phyloP scores from a whole-genome alignment of 1,140 invertebrate genomes.

The Caerostris extrusa region DNA sequence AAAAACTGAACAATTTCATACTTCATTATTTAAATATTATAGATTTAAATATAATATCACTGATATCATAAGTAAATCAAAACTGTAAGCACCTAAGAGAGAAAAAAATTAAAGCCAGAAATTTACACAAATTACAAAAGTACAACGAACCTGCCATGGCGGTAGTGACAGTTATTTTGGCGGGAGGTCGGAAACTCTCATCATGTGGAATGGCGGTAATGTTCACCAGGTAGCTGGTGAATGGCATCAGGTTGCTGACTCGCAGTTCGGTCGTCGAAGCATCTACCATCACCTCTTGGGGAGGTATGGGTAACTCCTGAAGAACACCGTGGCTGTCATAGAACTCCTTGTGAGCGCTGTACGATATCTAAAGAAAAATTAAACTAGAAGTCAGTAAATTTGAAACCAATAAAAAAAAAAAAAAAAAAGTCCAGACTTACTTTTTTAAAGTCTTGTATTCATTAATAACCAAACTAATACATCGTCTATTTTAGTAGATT shows the following conservation, averaged over 20 bases:
- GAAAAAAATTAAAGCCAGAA: background rate
- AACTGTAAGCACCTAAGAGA: background rate
- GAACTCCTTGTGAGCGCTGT: constrained; percentile 96
- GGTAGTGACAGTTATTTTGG: constrained; percentile 96
- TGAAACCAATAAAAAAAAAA: background rate
- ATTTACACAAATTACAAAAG: background rate
- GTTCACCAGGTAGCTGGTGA: constrained; percentile 97
- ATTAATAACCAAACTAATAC: too few relatives aligned
- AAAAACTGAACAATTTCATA: too few relatives aligned
- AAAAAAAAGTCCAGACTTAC: too few relatives aligned
- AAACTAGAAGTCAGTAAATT: background rate
- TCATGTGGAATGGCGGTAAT: constrained; percentile 94
- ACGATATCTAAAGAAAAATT: constrained; percentile 86
- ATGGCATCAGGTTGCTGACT: constrained; percentile 90
- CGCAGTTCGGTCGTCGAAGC: constrained; percentile 84
- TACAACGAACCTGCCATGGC: constrained; percentile 89
- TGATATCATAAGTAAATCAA: too few relatives aligned
- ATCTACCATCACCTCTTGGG: constrained; percentile 87
- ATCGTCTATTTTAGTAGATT: too few relatives aligned
- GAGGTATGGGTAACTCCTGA: constrained; percentile 91
- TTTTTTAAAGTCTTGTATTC: background rate
- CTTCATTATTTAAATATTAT: too few relatives aligned
- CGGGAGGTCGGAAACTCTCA: constrained; percentile 91
- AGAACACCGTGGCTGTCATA: constrained; percentile 96
- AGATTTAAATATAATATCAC: too few relatives aligned